phyloP scores from a whole-genome alignment of 2,797 vertebrate genomes.

The Semotilus atromaculatus region DNA sequence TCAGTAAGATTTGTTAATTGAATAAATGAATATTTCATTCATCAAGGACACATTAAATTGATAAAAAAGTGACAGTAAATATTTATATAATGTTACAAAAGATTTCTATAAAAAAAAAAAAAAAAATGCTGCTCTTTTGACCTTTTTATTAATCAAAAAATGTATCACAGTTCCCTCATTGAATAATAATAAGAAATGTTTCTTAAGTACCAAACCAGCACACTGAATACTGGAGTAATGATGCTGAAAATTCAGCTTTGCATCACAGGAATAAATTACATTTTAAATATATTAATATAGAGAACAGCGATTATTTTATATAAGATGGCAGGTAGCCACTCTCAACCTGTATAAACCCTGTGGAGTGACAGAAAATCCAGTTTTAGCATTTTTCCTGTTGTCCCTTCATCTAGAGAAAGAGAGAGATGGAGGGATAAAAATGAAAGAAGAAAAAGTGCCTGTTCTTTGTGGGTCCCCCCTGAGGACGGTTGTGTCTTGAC shows the following conservation, averaged over 20 bases:
- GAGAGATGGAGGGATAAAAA: neutral
- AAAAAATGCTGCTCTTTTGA: neutral
- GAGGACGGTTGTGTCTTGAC: conserved; percentile 65
- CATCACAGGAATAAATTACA: neutral
- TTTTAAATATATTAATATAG: too few species aligned
- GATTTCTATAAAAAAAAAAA: too few species aligned
- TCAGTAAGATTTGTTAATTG: too few species aligned
- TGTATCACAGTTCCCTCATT: too few species aligned
- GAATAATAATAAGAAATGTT: neutral
- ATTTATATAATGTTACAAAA: too few species aligned
- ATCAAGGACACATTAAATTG: neutral
- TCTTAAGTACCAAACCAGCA: neutral
- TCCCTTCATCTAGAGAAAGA: conserved; percentile 37
- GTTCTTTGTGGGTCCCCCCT: conserved; percentile 54
- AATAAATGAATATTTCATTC: neutral
- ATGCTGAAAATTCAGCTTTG: neutral
- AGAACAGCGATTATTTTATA: neutral
- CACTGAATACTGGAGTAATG: neutral
- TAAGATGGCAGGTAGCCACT: neutral
- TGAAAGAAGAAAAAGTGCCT: conserved; percentile 24
- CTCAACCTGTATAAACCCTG: conserved; percentile 35
- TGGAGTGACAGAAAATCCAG: conserved; percentile 49
- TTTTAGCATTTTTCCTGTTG: conserved; percentile 50
- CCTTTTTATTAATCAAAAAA: neutral
- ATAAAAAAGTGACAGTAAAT: too few species aligned